phyloP scores from a whole-genome alignment of 2,797 vertebrate species.

The Danio kyathit region DNA sequence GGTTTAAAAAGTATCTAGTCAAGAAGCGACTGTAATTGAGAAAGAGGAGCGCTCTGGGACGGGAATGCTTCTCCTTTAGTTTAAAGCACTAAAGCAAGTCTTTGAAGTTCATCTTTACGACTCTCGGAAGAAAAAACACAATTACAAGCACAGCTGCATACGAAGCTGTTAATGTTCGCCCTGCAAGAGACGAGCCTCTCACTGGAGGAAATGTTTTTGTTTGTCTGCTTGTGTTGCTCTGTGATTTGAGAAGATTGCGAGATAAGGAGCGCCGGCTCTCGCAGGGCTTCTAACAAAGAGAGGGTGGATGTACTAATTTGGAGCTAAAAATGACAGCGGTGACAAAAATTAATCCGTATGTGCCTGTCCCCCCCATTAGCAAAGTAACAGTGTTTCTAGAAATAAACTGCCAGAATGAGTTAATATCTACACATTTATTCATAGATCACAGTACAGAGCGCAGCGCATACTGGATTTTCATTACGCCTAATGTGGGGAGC shows the following conservation, averaged over 20 bases:
- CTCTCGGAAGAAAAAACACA: constrained; percentile 63
- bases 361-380: constrained; percentile 27
- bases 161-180: constrained; percentile 59
- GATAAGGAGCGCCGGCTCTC: constrained; percentile 53
- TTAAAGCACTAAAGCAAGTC: constrained; percentile 54
- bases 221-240: constrained; percentile 55
- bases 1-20: constrained; percentile 20
- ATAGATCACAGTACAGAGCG: constrained; percentile 6
- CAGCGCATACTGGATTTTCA: not conserved
- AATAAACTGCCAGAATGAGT: constrained; percentile 27
- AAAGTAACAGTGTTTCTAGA: constrained; percentile 13
- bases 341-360: constrained; percentile 41
- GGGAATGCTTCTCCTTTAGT: constrained; percentile 50
- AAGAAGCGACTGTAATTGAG: constrained; percentile 25
- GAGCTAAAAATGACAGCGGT: constrained; percentile 41
- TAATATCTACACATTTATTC: constrained; percentile 31
- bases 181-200: constrained; percentile 58
- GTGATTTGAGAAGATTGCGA: constrained; percentile 60
- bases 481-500: not conserved
- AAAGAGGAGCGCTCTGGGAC: constrained; percentile 33
- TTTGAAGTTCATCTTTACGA: constrained; percentile 62
- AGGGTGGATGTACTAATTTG: constrained; percentile 48
- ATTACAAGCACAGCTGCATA: constrained; percentile 58
- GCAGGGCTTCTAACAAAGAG: constrained; percentile 37
- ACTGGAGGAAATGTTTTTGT: constrained; percentile 59